A percentile compares a stretch with the other conserved stretches of the same genome.
Evolutionary conservation across 2,113 vertebrate species (phyloP).

Genomic region (Columbina picui): DNA sequence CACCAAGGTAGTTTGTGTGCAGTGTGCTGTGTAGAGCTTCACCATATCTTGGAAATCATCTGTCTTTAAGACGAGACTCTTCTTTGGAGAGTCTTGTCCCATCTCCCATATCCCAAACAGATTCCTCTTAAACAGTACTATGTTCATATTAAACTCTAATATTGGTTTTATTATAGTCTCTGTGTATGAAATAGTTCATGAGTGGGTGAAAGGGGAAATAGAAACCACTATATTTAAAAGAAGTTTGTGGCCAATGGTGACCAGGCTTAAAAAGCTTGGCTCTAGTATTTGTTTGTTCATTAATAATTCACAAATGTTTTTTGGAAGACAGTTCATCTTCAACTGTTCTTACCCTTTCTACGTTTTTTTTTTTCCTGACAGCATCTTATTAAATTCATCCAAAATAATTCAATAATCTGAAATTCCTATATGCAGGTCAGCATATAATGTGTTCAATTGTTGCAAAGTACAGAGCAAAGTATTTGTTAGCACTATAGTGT

Average conservation of each 20-base stretch:
- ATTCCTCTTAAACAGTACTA: background rate
- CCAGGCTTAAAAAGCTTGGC: background rate
- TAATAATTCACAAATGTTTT: background rate
- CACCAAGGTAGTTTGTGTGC: background rate
- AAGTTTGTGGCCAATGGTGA: background rate
- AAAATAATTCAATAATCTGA: background rate
- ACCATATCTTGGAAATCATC: background rate
- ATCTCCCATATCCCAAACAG: background rate
- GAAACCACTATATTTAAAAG: background rate
- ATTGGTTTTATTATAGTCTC: background rate
- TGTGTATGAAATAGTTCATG: background rate
- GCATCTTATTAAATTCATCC: background rate
- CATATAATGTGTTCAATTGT: background rate
- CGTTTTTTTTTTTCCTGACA: background rate
- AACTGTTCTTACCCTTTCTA: background rate
- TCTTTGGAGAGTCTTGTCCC: background rate
- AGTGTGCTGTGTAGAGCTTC: background rate
- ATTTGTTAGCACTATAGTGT: background rate
- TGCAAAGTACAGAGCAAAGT: background rate
- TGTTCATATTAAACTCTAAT: background rate
- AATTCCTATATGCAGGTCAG: background rate
- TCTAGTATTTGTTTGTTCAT: background rate
- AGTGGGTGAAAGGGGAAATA: background rate
- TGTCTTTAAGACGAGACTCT: background rate
- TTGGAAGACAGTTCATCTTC: background rate